A percentile compares a stretch with the other conserved stretches of the same genome.
Evolutionary conservation across 2,113 vertebrate species (phyloP).

Genomic region (Crotalus tigris): DNA sequence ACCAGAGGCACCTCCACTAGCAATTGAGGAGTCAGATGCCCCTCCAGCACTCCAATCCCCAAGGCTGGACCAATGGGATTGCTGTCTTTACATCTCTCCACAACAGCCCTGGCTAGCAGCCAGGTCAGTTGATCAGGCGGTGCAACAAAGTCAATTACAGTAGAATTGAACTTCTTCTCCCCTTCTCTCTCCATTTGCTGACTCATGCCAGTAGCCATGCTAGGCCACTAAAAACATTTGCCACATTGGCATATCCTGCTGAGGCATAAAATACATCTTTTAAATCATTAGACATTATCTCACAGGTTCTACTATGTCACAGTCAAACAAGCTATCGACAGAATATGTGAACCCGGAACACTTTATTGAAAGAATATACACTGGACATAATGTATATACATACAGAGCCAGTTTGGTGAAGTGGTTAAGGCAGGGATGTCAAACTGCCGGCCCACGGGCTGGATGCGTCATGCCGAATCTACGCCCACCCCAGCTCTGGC

Average conservation of each 20-base stretch:
- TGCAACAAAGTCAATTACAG: neutral
- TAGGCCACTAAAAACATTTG: neutral
- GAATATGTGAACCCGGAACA: neutral
- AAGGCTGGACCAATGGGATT: neutral
- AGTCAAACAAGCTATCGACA: neutral
- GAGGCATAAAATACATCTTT: neutral
- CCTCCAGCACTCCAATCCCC: neutral
- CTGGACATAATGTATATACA: neutral
- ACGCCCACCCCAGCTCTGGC: too few species aligned
- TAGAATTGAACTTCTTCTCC: neutral
- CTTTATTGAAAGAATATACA: neutral
- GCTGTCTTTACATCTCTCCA: neutral
- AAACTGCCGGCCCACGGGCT: too few species aligned
- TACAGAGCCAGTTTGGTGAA: neutral
- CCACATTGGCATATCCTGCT: neutral
- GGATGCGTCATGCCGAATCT: too few species aligned
- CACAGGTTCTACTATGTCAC: neutral
- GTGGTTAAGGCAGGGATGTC: too few species aligned
- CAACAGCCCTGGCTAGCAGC: neutral
- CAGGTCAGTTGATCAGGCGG: neutral
- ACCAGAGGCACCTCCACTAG: neutral
- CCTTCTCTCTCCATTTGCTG: neutral
- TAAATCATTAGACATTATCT: neutral
- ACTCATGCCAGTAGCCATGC: neutral
- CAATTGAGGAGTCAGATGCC: neutral